Evolutionary conservation across 2,113 vertebrate genomes (phyloP), one percentile per base, ranked within the genome.

Genomic region (Heterotis niloticus): DNA sequence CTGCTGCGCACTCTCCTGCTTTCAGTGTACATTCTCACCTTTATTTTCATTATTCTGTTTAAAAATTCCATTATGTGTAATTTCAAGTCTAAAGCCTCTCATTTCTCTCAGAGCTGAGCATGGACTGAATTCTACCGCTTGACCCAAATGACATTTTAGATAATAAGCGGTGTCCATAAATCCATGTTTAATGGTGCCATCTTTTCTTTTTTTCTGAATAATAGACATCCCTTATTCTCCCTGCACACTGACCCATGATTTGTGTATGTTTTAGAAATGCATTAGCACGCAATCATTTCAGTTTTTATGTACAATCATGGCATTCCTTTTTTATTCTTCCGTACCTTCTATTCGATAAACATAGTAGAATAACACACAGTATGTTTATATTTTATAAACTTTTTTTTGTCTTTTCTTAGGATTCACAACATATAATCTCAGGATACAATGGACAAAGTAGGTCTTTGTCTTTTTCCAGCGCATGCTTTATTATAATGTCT

Each of bases 361-460:
- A 7, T 44, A 44, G 34, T 44, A 44, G 3, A 44, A 7, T 44
- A 44, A 7, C 3, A 44, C 34, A 2, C 7, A 7, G 34, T 44
- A 44, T 44, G 34, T 44, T 44, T 44, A 44, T 44, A 81, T 70
- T 70, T 20, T 70, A 34, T 70, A 17, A 44, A 44, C 51, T 23
- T 70, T 28, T 28, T 18, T 69, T 14, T 69, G 13, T 34, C 67
- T 69, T 18, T 69, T 26, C 88, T 71, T 81, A 98, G 96, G 96
- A 97, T 85, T 90, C 94, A 5, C 96, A 96, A 87, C 94, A 96
- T 91, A 90, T 95, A 92, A 95, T 94, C 89, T 94, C 94, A 82
- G 94, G 94, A 94, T 96, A 96, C 90, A 93, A 87, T 91, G 92
- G 91, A 85, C 96, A 96, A 93, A 98, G 96, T 98, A 96, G 91